A percentile compares a stretch with the other conserved stretches of the same genome.
Evolutionary conservation across 2,888 invertebrate genomes (phyloP).

Genomic region (Gonocerus acuteangulatus): DNA sequence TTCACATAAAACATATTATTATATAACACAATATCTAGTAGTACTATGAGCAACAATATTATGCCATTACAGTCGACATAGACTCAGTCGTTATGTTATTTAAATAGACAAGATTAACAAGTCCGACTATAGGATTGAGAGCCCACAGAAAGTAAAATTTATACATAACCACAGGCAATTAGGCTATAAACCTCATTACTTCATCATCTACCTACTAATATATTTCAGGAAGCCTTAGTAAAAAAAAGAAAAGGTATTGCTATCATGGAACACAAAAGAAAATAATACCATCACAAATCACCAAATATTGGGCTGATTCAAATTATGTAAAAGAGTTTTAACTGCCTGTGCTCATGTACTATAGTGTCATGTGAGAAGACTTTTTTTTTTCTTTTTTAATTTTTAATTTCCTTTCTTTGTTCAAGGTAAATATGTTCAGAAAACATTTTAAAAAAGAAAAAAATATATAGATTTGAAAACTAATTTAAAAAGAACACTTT

Average conservation of each 20-base stretch:
- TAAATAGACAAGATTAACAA: conserved; percentile 30
- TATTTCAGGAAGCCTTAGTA: too few relatives aligned
- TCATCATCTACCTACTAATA: too few relatives aligned
- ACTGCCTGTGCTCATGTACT: not conserved
- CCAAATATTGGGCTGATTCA: too few relatives aligned
- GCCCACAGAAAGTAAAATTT: conserved; percentile 10
- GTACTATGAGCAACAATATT: conserved; percentile 39
- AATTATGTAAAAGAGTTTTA: too few relatives aligned
- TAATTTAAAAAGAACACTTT: not conserved
- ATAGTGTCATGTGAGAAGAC: conserved; percentile 30
- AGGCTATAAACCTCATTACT: too few relatives aligned
- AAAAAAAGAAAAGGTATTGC: too few relatives aligned
- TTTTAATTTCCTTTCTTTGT: not conserved
- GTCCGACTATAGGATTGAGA: conserved; percentile 21
- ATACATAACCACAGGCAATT: too few relatives aligned
- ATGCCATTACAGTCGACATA: conserved; percentile 34
- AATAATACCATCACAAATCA: too few relatives aligned
- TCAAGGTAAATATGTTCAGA: not conserved
- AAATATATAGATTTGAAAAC: not conserved
- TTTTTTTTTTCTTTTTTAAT: conserved; percentile 17
- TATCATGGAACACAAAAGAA: too few relatives aligned
- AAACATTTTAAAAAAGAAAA: not conserved
- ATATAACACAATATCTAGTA: conserved; percentile 37
- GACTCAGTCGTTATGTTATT: conserved; percentile 32
- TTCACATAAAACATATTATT: conserved; percentile 37